These are phyloP conservation scores for Phaedon cochleariae DNA, from an alignment of 2,888 invertebrate species.

Conservation along the genomic window DNA sequence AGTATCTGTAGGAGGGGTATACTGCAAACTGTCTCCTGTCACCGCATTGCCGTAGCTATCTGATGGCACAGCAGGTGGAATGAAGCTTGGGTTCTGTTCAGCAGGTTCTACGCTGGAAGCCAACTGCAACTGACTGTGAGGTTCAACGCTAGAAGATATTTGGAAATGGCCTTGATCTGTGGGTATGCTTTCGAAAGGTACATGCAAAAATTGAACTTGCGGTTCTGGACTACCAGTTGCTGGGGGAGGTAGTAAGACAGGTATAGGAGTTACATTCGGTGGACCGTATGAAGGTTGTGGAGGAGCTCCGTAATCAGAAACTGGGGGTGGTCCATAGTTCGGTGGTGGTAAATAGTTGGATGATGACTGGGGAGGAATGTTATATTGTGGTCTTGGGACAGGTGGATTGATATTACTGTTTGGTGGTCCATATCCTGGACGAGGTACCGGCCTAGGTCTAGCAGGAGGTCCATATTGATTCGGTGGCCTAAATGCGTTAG, in stretches of 20 bases:
- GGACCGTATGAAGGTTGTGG: conserved; percentile 21
- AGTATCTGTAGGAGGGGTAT: conserved; percentile 48
- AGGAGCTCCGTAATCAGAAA: conserved; percentile 29
- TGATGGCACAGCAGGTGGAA: conserved; percentile 52
- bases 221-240: not conserved
- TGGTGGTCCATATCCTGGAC: conserved; percentile 37
- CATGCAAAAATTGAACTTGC: not conserved
- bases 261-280: conserved; percentile 12
- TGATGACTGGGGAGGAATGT: not conserved
- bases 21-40: conserved; percentile 53
- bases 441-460: no score
- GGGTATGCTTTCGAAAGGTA: not conserved
- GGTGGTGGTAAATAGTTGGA: not conserved
- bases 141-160: not conserved
- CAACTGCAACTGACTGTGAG: conserved; percentile 18
- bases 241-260: conserved; percentile 12
- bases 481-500: no score
- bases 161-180: not conserved
- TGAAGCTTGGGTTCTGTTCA: not conserved
- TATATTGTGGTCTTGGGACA: not conserved
- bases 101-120: conserved; percentile 11
- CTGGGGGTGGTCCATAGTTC: conserved; percentile 36
- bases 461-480: no score
- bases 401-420: not conserved
- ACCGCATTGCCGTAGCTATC: conserved; percentile 60